phyloP scores from a whole-genome alignment of 2,797 vertebrate species.

The Protosalanx chinensis region DNA sequence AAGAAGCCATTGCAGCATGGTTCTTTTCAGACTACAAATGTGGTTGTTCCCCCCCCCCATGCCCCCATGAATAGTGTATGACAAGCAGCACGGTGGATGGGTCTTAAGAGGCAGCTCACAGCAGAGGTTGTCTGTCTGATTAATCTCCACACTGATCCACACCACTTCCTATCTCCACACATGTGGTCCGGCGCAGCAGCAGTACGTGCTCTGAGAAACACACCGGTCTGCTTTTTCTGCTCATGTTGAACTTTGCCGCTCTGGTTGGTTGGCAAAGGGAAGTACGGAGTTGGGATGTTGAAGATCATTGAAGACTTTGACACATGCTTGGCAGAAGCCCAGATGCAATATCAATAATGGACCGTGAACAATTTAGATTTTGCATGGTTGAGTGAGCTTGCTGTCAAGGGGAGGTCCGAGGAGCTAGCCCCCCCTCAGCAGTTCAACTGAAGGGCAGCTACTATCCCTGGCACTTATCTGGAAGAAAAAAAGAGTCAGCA shows the following conservation, averaged over 20 bases:
- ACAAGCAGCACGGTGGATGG: constrained; percentile 2
- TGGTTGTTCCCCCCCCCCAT: not conserved
- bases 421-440: not conserved
- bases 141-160: constrained; percentile 12
- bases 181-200: constrained; percentile 16
- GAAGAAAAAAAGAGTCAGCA: not conserved
- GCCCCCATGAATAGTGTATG: constrained; percentile 20
- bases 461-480: not conserved
- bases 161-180: constrained; percentile 21
- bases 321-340: not conserved
- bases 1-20: constrained; percentile 10
- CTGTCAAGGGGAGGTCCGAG: not conserved
- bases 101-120: constrained; percentile 6
- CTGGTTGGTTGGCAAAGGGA: not conserved
- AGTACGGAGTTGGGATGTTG: too few relatives aligned
- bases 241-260: not conserved
- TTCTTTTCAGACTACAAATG: constrained; percentile 18
- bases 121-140: constrained; percentile 7
- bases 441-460: not conserved
- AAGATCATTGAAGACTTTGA: not conserved
- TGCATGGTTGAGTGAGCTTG: not conserved
- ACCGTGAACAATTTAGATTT: not conserved
- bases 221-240: not conserved
- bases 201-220: not conserved
- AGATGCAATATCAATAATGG: not conserved